Percentiles rank a stretch among this genome's conserved stretches.
These are phyloP conservation scores for Patiria pectinifera DNA, from an alignment of 53 echinoderm and acorn worm genomes.

Conservation along the genomic window DNA sequence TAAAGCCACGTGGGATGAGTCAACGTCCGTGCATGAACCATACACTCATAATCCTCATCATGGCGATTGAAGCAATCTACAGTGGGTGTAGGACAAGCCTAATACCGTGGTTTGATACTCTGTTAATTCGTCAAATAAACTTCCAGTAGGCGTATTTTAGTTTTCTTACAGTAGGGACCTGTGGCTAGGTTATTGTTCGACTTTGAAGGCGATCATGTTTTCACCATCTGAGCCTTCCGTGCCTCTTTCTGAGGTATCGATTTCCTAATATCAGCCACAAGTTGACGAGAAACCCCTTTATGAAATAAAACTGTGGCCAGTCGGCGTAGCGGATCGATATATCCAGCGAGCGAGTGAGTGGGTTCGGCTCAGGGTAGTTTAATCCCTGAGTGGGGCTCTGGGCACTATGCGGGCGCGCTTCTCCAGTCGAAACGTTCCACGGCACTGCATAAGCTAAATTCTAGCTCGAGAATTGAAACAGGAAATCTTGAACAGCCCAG, in stretches of 20 bases:
- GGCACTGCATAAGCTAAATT: neutral
- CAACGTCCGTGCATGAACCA: neutral
- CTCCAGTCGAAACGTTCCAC: neutral
- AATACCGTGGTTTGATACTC: neutral
- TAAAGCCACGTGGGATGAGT: neutral
- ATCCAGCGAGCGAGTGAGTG: neutral
- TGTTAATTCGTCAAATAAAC: neutral
- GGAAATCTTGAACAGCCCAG: neutral
- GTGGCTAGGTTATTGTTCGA: slow-evolving; percentile 1
- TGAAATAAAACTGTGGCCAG: neutral
- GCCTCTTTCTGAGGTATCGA: neutral
- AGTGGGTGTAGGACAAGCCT: neutral
- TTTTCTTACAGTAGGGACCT: neutral
- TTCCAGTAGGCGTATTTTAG: neutral
- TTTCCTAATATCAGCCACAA: slow-evolving; percentile 2
- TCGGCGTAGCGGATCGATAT: neutral
- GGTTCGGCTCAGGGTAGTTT: neutral
- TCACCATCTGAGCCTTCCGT: neutral
- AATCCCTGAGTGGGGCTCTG: neutral
- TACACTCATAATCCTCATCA: neutral
- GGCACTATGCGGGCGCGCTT: neutral
- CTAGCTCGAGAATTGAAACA: neutral
- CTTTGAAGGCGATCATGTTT: neutral
- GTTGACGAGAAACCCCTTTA: neutral
- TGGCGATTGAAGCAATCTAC: neutral